phyloP scores from a whole-genome alignment of 2,888 invertebrate genomes.

The Cryptosula pallasiana region DNA sequence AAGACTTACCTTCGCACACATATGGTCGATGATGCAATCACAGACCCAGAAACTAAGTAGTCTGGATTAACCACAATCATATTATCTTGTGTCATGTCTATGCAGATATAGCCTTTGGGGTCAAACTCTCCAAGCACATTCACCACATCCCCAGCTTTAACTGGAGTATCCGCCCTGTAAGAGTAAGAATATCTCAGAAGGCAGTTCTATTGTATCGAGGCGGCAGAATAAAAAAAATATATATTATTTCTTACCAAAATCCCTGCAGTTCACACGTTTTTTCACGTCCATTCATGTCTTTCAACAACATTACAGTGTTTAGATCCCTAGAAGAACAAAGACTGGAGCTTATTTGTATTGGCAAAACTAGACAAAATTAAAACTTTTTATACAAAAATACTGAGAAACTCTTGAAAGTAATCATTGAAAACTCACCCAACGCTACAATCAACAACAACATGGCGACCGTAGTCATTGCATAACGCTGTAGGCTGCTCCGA shows the following conservation, averaged over 20 bases:
- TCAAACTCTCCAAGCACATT: slow-evolving; percentile 17
- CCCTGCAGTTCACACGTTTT: slow-evolving; percentile 36
- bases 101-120: slow-evolving; percentile 13
- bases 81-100: slow-evolving; percentile 9
- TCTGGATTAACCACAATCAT: slow-evolving; percentile 9
- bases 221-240: too few relatives aligned
- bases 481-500: background rate
- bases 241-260: slow-evolving; percentile 43
- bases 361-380: too few relatives aligned
- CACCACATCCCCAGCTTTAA: slow-evolving; percentile 5
- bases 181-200: too few relatives aligned
- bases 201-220: too few relatives aligned
- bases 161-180: slow-evolving; percentile 6
- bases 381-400: background rate
- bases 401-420: background rate
- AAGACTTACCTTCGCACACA: slow-evolving; percentile 9
- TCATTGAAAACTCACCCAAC: background rate
- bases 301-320: slow-evolving; percentile 34
- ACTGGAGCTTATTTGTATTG: too few relatives aligned
- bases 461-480: background rate
- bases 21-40: background rate
- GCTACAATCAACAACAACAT: slow-evolving; percentile 19
- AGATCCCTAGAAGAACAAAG: slow-evolving; percentile 27
- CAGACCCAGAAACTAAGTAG: slow-evolving; percentile 12
- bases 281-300: slow-evolving; percentile 31